phyloP scores from a whole-genome alignment of 2,113 vertebrate genomes.

The Amphiprion ocellaris region DNA sequence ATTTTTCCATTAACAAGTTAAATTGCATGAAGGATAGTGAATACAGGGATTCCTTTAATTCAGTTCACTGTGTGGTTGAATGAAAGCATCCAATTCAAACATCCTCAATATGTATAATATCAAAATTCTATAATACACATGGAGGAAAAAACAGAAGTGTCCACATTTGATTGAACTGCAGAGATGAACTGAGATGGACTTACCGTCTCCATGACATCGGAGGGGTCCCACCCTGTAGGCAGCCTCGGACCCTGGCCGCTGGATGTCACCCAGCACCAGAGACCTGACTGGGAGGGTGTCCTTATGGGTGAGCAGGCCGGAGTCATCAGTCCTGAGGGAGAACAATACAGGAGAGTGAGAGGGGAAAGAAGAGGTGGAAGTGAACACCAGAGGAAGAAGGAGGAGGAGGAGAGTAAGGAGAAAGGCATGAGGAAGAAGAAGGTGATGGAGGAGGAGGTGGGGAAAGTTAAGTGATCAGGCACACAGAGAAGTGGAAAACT shows the following conservation, averaged over 20 bases:
- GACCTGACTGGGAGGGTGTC: conserved; percentile 92
- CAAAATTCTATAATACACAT: neutral
- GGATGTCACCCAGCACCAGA: conserved; percentile 91
- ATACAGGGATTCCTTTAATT: conserved; percentile 8
- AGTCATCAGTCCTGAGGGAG: conserved; percentile 90
- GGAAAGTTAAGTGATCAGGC: neutral
- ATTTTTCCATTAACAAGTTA: conserved; percentile 31
- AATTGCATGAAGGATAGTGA: neutral
- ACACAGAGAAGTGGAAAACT: neutral
- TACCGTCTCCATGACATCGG: conserved; percentile 94
- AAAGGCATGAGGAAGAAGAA: neutral
- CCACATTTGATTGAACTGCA: neutral
- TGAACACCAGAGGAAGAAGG: neutral
- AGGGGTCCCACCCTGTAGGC: conserved; percentile 93
- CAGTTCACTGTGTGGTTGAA: neutral
- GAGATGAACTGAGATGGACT: conserved; percentile 72
- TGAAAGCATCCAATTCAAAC: neutral
- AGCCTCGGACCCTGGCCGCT: conserved; percentile 90
- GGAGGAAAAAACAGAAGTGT: neutral
- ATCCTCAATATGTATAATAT: neutral
- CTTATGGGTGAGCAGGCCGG: conserved; percentile 93
- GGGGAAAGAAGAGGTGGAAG: neutral
- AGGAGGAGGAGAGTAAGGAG: neutral
- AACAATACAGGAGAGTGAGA: conserved; percentile 35
- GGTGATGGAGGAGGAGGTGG: neutral